A percentile compares a stretch with the other conserved stretches of the same genome.
Evolutionary conservation across 2,797 vertebrate genomes (phyloP).

Genomic region (Mormyrops attenuatus): DNA sequence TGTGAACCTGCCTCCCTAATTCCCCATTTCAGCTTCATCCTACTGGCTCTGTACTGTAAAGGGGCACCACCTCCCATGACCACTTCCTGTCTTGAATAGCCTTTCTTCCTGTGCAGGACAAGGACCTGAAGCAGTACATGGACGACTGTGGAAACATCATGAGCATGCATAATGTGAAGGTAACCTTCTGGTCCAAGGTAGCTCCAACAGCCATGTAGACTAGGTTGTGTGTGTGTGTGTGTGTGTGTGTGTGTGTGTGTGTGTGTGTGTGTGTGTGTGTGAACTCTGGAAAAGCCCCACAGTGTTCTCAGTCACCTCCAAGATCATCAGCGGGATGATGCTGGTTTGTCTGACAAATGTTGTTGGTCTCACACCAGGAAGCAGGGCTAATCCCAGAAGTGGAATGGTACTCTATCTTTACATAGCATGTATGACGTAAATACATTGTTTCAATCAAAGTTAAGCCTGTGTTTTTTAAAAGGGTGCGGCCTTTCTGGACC

Average conservation of each 20-base stretch:
- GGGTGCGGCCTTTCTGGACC: background rate
- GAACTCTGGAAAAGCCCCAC: background rate
- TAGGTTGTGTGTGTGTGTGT: background rate
- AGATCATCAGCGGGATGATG: background rate
- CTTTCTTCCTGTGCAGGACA: constrained; percentile 69
- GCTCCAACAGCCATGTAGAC: background rate
- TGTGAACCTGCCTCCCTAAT: background rate
- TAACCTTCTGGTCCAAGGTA: constrained; percentile 40
- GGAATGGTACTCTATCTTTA: background rate
- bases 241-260: too few relatives aligned
- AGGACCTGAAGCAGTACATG: constrained; percentile 99
- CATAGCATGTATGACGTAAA: background rate
- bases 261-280: background rate
- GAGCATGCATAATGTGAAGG: constrained; percentile 99
- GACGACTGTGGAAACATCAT: constrained; percentile 98
- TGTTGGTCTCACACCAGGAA: background rate
- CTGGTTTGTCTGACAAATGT: background rate
- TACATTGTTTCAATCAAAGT: background rate
- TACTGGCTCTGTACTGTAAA: background rate
- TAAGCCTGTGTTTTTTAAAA: background rate
- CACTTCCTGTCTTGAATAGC: background rate
- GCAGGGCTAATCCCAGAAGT: background rate
- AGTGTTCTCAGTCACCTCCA: too few relatives aligned
- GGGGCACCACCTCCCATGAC: background rate
- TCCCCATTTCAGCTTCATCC: background rate